These are phyloP conservation scores for Calosoma granatense DNA, from an alignment of 1,140 invertebrate species.

Conservation along the genomic window DNA sequence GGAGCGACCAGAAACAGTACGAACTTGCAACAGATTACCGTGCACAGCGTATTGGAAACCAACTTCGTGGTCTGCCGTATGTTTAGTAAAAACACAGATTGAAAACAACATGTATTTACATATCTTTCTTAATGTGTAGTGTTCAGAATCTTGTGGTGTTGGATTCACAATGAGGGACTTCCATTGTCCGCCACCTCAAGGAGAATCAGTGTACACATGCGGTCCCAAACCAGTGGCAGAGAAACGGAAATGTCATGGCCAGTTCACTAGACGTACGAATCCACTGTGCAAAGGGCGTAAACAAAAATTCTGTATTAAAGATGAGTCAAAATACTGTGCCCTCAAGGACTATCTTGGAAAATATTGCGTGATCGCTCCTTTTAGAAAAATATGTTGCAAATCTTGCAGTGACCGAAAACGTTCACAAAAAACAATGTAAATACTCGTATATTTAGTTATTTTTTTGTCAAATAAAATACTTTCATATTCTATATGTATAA, in stretches of 20 bases:
- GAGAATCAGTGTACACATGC: conserved; percentile 40
- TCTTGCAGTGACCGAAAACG: conserved; percentile 43
- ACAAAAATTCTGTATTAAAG: conserved; percentile 29
- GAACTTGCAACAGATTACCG: conserved; percentile 47
- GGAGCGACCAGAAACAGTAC: conserved; percentile 35
- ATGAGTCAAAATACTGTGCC: conserved; percentile 39
- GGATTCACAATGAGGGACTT: conserved; percentile 55
- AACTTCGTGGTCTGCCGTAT: conserved; percentile 60
- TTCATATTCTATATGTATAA: neutral
- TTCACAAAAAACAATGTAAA: neutral
- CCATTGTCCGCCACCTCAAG: conserved; percentile 46
- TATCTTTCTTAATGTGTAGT: conserved; percentile 42
- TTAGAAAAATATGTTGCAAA: conserved; percentile 44
- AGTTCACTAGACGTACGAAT: conserved; percentile 17
- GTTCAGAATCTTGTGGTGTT: conserved; percentile 63
- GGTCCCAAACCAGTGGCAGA: conserved; percentile 33
- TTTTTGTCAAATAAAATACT: neutral
- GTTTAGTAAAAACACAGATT: neutral
- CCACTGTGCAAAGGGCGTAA: conserved; percentile 23
- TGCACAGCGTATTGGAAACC: conserved; percentile 58
- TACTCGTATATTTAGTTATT: neutral
- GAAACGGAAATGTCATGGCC: conserved; percentile 30
- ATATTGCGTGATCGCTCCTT: conserved; percentile 44
- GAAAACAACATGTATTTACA: conserved; percentile 5
- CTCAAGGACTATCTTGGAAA: conserved; percentile 34